Evolutionary conservation across 1,140 invertebrate species (phyloP).

Genomic region (Cheumatopsyche charites): DNA sequence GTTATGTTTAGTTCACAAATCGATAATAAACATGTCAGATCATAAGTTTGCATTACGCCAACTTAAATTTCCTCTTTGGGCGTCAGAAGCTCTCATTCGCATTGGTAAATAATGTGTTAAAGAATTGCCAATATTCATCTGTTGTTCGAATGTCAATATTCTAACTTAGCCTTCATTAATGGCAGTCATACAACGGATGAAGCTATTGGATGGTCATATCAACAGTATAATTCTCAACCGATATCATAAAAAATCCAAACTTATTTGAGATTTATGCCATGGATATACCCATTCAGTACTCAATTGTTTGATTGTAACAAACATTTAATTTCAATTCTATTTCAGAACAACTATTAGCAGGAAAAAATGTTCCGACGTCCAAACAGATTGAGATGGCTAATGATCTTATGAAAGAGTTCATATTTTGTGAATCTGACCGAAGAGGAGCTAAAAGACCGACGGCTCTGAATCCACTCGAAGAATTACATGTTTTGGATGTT

Average conservation of each 20-base stretch:
- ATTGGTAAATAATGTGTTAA: slow-evolving; percentile 56
- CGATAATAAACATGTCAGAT: too few relatives aligned
- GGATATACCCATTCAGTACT: neutral
- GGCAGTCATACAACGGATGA: too few relatives aligned
- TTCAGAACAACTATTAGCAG: slow-evolving; percentile 58
- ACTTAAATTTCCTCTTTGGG: slow-evolving; percentile 57
- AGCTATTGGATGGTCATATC: too few relatives aligned
- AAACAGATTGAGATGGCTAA: slow-evolving; percentile 65
- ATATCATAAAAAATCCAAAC: neutral
- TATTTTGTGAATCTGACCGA: slow-evolving; percentile 78
- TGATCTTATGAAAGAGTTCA: slow-evolving; percentile 81
- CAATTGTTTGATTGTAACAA: neutral
- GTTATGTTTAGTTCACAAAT: too few relatives aligned
- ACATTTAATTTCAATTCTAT: neutral
- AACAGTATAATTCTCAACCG: too few relatives aligned
- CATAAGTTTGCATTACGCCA: slow-evolving; percentile 57
- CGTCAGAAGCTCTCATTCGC: slow-evolving; percentile 56
- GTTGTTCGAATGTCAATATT: too few relatives aligned
- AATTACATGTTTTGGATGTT: slow-evolving; percentile 77
- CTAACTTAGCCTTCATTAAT: too few relatives aligned
- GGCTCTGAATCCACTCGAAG: slow-evolving; percentile 69
- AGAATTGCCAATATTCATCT: too few relatives aligned
- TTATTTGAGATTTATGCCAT: slow-evolving; percentile 16
- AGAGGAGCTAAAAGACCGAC: slow-evolving; percentile 63
- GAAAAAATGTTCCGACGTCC: slow-evolving; percentile 55